Conservation (phyloP, 2,888 invertebrate species). For the Drosophila villosipedis region DNA sequence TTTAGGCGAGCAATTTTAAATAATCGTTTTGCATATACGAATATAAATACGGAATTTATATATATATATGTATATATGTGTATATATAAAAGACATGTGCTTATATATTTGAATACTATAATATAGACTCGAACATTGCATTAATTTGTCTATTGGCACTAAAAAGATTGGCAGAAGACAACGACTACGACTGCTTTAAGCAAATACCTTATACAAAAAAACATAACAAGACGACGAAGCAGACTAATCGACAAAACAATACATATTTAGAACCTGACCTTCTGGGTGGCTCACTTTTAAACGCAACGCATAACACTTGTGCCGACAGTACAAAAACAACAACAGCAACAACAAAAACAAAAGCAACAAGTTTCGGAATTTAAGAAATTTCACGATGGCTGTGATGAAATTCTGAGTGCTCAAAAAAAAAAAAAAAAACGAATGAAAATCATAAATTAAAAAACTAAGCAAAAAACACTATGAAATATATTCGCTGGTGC, state of each 20-base stretch:
- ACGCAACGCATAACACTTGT: slow-evolving; percentile 35
- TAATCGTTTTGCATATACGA: slow-evolving; percentile 25
- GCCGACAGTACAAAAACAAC: slow-evolving; percentile 8
- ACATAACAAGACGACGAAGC: slow-evolving; percentile 14
- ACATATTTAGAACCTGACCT: slow-evolving; percentile 61
- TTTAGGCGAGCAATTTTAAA: slow-evolving; percentile 45
- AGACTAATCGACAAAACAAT: slow-evolving; percentile 7
- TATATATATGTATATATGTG: slow-evolving; percentile 6
- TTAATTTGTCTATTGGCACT: slow-evolving; percentile 46
- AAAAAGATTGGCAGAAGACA: slow-evolving; percentile 36
- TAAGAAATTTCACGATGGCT: neutral
- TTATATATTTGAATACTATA: slow-evolving; percentile 9
- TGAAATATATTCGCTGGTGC: slow-evolving; percentile 1
- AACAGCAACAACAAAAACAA: slow-evolving; percentile 1
- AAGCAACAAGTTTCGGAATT: slow-evolving; percentile 34
- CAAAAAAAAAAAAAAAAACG: slow-evolving; percentile 9
- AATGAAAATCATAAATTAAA: slow-evolving; percentile 8
- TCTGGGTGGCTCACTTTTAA: slow-evolving; percentile 29
- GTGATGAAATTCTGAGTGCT: slow-evolving; percentile 31
- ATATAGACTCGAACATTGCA: slow-evolving; percentile 29
- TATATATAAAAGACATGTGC: neutral
- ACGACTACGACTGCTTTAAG: slow-evolving; percentile 53
- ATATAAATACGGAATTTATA: slow-evolving; percentile 14
- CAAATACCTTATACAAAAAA: slow-evolving; percentile 11
- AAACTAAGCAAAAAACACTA: slow-evolving; percentile 10